Percentiles rank a stretch among this genome's conserved stretches.
These are phyloP conservation scores for Urosaurus nigricauda DNA, from an alignment of 2,797 vertebrate species.

Conservation along the genomic window DNA sequence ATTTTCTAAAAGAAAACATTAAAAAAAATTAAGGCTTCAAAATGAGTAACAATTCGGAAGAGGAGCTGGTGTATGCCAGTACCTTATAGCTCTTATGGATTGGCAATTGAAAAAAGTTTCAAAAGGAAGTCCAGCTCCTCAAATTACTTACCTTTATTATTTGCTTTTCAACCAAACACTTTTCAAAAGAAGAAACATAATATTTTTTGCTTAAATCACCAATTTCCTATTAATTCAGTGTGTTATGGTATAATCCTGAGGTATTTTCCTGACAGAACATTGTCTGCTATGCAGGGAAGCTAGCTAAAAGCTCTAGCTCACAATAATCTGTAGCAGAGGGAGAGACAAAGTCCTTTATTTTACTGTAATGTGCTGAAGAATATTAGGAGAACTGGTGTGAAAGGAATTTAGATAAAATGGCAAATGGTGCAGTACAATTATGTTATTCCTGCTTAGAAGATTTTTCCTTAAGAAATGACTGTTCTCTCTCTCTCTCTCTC, in stretches of 20 bases:
- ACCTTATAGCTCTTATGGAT: background rate
- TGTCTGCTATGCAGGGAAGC: background rate
- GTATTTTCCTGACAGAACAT: background rate
- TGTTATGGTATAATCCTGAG: background rate
- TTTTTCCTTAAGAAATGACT: background rate
- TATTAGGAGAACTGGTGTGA: background rate
- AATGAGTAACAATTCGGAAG: slow-evolving; percentile 2
- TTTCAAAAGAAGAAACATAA: background rate
- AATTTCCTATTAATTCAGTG: background rate
- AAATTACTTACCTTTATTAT: background rate
- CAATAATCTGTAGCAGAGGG: background rate
- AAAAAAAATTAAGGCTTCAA: background rate
- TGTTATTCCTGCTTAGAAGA: background rate
- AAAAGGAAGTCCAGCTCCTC: background rate
- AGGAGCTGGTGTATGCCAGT: background rate
- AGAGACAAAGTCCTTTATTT: background rate
- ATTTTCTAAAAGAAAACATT: background rate
- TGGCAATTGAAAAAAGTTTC: slow-evolving; percentile 9
- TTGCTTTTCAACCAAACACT: background rate
- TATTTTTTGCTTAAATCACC: background rate
- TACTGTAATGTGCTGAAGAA: background rate
- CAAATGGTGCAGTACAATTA: background rate
- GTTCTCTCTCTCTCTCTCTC: background rate
- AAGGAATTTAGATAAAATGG: background rate
- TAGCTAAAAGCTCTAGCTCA: background rate